phyloP scores from a whole-genome alignment of 2,797 vertebrate genomes.

The Syncerus caffer region DNA sequence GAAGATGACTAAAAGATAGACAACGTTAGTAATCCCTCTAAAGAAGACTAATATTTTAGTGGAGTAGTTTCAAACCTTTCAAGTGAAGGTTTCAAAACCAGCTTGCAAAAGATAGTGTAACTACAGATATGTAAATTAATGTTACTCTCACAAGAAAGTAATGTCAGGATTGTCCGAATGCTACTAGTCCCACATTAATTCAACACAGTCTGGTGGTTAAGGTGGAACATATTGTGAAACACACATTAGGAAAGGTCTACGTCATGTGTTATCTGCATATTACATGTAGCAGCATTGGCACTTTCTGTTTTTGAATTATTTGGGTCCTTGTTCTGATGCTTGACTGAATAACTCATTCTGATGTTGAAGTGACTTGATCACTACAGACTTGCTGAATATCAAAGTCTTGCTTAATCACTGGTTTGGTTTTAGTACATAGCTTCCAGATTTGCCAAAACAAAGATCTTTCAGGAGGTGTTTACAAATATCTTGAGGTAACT shows the following conservation, averaged over 20 bases:
- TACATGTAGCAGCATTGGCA: background rate
- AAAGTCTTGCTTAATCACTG: background rate
- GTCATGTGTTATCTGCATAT: background rate
- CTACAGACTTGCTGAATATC: background rate
- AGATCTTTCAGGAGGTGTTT: background rate
- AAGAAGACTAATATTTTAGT: slow-evolving; percentile 7
- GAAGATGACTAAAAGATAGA: background rate
- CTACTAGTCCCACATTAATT: background rate
- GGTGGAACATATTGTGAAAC: background rate
- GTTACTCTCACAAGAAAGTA: background rate
- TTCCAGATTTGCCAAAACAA: background rate
- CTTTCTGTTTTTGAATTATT: slow-evolving; percentile 2
- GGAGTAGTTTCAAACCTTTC: background rate
- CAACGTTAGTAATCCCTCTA: background rate
- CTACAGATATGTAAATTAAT: background rate
- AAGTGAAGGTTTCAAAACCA: background rate
- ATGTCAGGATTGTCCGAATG: background rate
- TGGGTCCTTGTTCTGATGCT: background rate
- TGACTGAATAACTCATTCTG: background rate
- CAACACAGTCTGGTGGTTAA: background rate
- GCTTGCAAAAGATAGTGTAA: background rate
- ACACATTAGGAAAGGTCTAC: background rate
- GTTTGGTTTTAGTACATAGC: background rate
- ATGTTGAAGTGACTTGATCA: background rate
- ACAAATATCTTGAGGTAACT: background rate